Conservation (phyloP, 1,140 invertebrate species). For the Platyscapa corneri region DNA sequence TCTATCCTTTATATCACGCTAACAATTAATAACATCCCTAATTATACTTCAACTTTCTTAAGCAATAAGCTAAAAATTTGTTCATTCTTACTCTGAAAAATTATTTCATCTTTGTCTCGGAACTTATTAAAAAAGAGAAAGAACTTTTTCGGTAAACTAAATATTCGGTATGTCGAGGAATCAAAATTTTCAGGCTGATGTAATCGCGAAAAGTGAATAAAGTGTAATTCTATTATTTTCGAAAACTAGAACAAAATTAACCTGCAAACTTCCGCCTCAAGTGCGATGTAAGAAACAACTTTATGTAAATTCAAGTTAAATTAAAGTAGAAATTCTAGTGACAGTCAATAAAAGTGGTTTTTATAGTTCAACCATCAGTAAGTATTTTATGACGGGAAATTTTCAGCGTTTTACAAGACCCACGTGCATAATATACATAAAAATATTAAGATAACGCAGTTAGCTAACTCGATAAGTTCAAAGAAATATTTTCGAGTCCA, state of each 20-base stretch:
- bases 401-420: neutral
- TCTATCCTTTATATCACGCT: too few relatives aligned
- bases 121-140: neutral
- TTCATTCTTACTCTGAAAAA: neutral
- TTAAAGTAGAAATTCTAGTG: slow-evolving; percentile 5
- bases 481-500: neutral
- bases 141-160: neutral
- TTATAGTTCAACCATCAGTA: neutral
- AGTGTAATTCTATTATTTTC: neutral
- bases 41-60: too few relatives aligned
- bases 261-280: neutral
- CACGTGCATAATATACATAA: neutral
- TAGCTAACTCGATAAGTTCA: neutral
- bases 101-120: neutral
- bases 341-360: neutral
- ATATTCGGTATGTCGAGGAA: neutral
- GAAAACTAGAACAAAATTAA: neutral
- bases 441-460: neutral
- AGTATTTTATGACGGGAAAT: neutral
- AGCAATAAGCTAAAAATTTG: too few relatives aligned
- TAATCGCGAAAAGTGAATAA: neutral
- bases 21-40: too few relatives aligned
- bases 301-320: neutral
- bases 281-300: neutral
- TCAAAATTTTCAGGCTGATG: neutral